Base-by-base conservation (phyloP, 2,797 vertebrate genomes). In the Spea hammondii region DNA sequence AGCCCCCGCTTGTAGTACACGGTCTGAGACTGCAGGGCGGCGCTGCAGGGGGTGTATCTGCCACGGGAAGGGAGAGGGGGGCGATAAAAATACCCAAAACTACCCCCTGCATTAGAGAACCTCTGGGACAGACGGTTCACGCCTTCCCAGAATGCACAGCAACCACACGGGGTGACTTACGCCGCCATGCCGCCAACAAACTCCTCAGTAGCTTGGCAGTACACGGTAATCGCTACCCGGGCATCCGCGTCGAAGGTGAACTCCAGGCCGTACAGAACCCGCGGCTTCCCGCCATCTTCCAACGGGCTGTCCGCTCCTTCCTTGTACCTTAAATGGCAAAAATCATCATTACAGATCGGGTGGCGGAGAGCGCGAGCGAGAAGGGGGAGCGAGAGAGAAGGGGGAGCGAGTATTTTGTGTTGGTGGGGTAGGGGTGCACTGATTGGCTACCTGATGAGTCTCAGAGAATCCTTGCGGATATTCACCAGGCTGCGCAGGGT, bases 211-310 rank as follows among this genome's bases (percentile, higher is more conserved):
- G 97, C 97, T 89, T 99, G 98, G 87, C 97, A 98, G 85, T 97
- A 98, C 85, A 99, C 93, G 3, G 96, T 98, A 88, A 99, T 95
- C 83, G 97, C 97, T 70, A 99, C 96, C 0, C 96, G 95, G 11
- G 98, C 96, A 3, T 99, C 98, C 0, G 97, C 95, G 5, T 99
- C 98, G 9, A 99, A 98, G 11, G 96, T 99, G 88, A 99, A 99
- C 88, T 99, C 98, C 84, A 99, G 92, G 65, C 97, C 94, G 71
- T 99, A 99, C 73, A 96, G 89, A 69, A 96, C 93, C 57, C 94
- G 95, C 68, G 94, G 95, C 85, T 95, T 97, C 44, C 90, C 95
- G 0, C 89, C 93, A 0, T 98, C 96, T 83, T 98, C 97, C 0
- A 88, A 86, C 3, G 93, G 94, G 60, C 92, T 89, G 87, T 99